Evolutionary conservation across 2,113 vertebrate species (phyloP).

Genomic region (Zosterops hypoxanthus): DNA sequence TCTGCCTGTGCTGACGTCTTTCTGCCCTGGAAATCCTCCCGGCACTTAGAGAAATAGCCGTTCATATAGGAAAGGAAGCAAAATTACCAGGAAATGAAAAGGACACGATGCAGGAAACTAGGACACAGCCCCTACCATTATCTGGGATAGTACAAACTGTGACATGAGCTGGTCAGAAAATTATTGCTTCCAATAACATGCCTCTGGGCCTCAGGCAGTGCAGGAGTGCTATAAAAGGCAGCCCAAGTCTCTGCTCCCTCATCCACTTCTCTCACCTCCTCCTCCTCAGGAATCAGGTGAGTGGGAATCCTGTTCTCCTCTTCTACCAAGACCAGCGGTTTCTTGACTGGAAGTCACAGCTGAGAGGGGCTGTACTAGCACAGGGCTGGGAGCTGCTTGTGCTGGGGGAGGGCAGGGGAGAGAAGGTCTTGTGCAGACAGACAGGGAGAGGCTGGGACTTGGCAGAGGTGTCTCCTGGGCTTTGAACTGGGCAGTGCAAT

Average conservation of each 20-base stretch:
- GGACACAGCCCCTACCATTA: not conserved
- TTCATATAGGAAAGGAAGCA: not conserved
- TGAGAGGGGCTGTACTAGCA: rapidly evolving
- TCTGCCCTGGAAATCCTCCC: not conserved
- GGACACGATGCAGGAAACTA: not conserved
- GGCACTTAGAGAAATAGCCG: not conserved
- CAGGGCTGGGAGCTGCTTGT: not conserved
- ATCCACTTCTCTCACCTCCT: not conserved
- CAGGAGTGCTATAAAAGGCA: not conserved
- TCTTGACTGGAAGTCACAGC: not conserved
- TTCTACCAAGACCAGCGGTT: not conserved
- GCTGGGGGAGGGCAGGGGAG: not conserved
- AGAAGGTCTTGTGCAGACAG: not conserved
- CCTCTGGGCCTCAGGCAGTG: not conserved
- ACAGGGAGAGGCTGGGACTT: not conserved
- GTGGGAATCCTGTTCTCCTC: not conserved
- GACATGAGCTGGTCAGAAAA: not conserved
- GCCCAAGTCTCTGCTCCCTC: not conserved
- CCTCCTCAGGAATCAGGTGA: not conserved
- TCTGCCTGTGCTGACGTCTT: not conserved
- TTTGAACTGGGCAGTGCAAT: not conserved
- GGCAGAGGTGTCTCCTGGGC: not conserved
- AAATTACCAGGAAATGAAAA: not conserved
- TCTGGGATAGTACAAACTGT: not conserved
- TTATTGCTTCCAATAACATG: not conserved